Base-by-base conservation (phyloP, 2,888 invertebrate species). In the Epistrophe eligans region DNA sequence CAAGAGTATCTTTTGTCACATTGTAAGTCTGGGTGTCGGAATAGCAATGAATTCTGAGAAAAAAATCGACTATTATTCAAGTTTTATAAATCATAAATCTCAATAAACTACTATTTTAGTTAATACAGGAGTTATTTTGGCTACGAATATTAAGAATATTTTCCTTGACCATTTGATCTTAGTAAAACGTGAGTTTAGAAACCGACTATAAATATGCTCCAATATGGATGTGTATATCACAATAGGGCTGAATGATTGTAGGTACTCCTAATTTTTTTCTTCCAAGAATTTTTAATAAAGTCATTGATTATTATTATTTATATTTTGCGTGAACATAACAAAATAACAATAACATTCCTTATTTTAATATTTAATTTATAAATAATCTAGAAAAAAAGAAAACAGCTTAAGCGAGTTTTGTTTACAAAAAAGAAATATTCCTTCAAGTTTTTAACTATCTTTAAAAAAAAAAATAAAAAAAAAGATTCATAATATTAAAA, bases 401-500 rank as follows among this genome's bases (percentile, higher is more conserved):
- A 60, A 40, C 19, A 15, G 2, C 10, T 62, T 43, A 43, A 62
- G 19, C 62, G 40, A 43, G 62, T 40, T 62, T 62, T 62, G 43
- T 62, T 73, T 35, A 72, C 17, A 67, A 19, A 70, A n/a, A 67
- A 74, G 13, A 24, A 43, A 62, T 62, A 62, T 62, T 62, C 62
- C 62, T 62, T 62, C 62, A 62, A 62, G 62, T 62, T 62, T 62
- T 62, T 62, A 43, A 62, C 62, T 62, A 87, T 79, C n/a, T 74
- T 66, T 11, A 76, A 88, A 71, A 72, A 79, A 66, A 40, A 82
- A 38, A 80, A 62, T 74, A 66, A 90, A 45, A 87, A 89, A 81
- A 82, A 79, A 57, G 71, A 88, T 88, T 77, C 82, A 67, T 81
- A 76, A 77, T 52, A 85, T 73, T 74, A 52, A 77, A 83, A 67